These are phyloP conservation scores for Apis laboriosa DNA, from an alignment of 1,140 invertebrate species.

Conservation along the genomic window DNA sequence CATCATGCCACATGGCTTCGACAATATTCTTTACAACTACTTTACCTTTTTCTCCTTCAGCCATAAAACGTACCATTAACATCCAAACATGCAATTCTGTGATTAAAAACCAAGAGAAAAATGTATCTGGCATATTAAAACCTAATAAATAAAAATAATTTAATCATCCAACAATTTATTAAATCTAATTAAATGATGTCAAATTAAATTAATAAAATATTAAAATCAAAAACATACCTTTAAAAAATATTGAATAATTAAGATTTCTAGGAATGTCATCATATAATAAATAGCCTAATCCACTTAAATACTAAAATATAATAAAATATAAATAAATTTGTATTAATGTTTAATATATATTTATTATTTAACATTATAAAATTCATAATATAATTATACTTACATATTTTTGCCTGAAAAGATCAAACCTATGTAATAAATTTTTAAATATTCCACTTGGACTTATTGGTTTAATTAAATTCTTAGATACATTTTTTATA, in stretches of 20 bases:
- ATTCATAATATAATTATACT: conserved; percentile 17
- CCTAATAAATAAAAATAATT: conserved; percentile 79
- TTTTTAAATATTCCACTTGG: neutral
- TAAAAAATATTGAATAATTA: conserved; percentile 52
- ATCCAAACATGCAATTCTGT: conserved; percentile 94
- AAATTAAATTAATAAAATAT: neutral
- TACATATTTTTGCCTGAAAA: conserved; percentile 11
- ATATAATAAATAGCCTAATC: conserved; percentile 12
- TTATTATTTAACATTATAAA: neutral
- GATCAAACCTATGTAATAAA: neutral
- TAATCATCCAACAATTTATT: neutral
- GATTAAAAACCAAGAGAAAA: conserved; percentile 91
- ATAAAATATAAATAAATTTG: conserved; percentile 12
- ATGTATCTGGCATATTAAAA: conserved; percentile 88
- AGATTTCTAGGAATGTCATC: conserved; percentile 29
- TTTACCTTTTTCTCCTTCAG: conserved; percentile 86
- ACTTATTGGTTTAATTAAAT: neutral
- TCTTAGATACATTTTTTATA: neutral
- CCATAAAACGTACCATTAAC: conserved; percentile 88
- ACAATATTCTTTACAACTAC: conserved; percentile 88
- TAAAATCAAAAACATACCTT: conserved; percentile 44
- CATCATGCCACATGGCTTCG: conserved; percentile 91
- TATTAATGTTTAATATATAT: neutral
- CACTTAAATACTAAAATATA: conserved; percentile 31
- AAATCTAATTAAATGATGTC: neutral